phyloP scores from a whole-genome alignment of 2,888 invertebrate genomes.

The Drosophila dives region DNA sequence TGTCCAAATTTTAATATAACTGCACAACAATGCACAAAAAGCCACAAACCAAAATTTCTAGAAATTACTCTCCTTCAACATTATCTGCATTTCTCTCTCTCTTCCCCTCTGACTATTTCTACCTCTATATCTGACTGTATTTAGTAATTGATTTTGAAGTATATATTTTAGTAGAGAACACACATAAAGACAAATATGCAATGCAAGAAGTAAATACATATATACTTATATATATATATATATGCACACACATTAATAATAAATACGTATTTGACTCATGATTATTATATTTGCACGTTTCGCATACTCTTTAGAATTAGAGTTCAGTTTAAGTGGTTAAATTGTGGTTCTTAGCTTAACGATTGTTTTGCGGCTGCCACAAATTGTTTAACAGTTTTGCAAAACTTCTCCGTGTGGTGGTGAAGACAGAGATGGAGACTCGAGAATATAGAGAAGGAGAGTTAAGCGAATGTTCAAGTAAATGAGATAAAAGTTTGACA shows the following conservation, averaged over 20 bases:
- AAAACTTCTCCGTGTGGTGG: neutral
- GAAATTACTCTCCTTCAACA: conserved; percentile 27
- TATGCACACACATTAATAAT: neutral
- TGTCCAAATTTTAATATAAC: conserved; percentile 47
- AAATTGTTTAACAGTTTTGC: conserved; percentile 11
- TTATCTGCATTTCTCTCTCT: neutral
- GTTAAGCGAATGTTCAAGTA: conserved; percentile 9
- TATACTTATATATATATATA: neutral
- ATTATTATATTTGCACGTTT: conserved; percentile 70
- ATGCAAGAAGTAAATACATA: conserved; percentile 13
- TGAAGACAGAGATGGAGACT: neutral
- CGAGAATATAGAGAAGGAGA: conserved; percentile 4
- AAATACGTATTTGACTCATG: conserved; percentile 51
- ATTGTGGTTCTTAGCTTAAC: conserved; percentile 44
- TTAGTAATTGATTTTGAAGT: conserved; percentile 63
- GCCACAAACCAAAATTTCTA: conserved; percentile 55
- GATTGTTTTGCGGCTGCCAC: conserved; percentile 50
- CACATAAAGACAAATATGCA: conserved; percentile 32
- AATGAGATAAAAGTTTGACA: conserved; percentile 31
- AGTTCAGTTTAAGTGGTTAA: conserved; percentile 52
- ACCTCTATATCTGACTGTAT: conserved; percentile 27
- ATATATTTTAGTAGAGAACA: conserved; percentile 43
- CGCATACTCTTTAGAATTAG: conserved; percentile 63
- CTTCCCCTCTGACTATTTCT: conserved; percentile 1
- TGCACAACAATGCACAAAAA: conserved; percentile 34